phyloP scores from a whole-genome alignment of 2,888 invertebrate species.

The Drosophila emarginata region DNA sequence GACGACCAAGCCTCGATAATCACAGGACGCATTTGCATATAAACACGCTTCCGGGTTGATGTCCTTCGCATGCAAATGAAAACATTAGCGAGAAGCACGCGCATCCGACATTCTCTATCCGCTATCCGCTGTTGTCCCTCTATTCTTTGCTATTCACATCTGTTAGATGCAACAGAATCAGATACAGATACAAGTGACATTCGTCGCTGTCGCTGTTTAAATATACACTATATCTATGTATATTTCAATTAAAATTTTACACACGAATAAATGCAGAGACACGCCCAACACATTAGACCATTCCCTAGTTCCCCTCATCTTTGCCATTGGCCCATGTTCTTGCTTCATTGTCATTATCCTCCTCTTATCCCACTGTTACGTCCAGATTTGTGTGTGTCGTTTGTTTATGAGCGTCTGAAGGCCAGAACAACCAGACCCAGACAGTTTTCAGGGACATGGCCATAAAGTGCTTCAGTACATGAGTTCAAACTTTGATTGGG shows the following conservation, averaged over 20 bases:
- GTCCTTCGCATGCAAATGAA: conserved; percentile 71
- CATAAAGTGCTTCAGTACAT: conserved; percentile 42
- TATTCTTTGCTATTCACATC: conserved; percentile 13
- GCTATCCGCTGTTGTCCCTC: not conserved
- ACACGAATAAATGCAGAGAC: conserved; percentile 73
- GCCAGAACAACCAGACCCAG: conserved; percentile 59
- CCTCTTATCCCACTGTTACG: conserved; percentile 30
- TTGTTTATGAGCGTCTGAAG: conserved; percentile 72
- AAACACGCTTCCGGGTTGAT: conserved; percentile 58
- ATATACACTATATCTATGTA: conserved; percentile 49
- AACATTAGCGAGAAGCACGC: conserved; percentile 68
- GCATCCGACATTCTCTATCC: conserved; percentile 29
- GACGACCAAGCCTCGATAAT: conserved; percentile 54
- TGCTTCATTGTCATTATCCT: not conserved
- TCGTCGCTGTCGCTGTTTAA: conserved; percentile 31
- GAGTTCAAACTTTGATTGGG: conserved; percentile 14
- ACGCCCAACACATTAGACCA: conserved; percentile 68
- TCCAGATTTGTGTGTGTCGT: conserved; percentile 48
- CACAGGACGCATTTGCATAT: conserved; percentile 70
- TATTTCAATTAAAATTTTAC: conserved; percentile 77
- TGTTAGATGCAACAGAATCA: conserved; percentile 32
- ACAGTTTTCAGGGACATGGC: conserved; percentile 45
- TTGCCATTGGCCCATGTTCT: not conserved
- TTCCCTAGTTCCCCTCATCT: conserved; percentile 5
- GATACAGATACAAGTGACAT: conserved; percentile 51